phyloP scores from a whole-genome alignment of 2,113 vertebrate species.

The Ancistrus triradiatus region DNA sequence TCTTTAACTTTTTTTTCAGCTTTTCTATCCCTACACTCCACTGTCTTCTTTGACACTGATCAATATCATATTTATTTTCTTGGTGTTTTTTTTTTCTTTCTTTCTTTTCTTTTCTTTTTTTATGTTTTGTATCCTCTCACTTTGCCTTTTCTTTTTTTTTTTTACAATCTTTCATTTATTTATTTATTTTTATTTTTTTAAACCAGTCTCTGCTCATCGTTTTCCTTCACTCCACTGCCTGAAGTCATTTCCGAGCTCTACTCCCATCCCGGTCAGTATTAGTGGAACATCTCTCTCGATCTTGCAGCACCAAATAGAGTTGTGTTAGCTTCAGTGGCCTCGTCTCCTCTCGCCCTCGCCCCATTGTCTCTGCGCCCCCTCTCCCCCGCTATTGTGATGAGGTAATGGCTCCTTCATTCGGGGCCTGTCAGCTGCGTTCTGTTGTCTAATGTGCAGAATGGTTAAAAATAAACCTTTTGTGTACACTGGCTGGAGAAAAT shows the following conservation, averaged over 20 bases:
- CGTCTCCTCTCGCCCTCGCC: constrained; percentile 32
- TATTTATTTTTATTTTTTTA: background rate
- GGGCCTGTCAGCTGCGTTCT: constrained; percentile 48
- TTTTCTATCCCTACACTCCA: no score
- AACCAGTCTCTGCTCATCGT: background rate
- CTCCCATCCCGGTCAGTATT: constrained; percentile 14
- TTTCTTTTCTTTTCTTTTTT: background rate
- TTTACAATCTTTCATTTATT: background rate
- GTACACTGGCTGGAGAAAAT: constrained; percentile 33
- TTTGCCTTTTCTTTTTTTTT: background rate
- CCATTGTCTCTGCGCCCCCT: constrained; percentile 34
- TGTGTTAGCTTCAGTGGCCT: constrained; percentile 34
- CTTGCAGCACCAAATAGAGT: constrained; percentile 35
- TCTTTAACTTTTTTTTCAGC: no score
- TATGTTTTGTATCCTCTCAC: no score
- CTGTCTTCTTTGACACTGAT: no score
- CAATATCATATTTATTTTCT: no score
- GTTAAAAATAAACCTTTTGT: constrained; percentile 57
- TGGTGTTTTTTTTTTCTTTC: background rate
- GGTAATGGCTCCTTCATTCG: constrained; percentile 47
- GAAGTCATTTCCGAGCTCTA: constrained; percentile 18
- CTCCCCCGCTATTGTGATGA: constrained; percentile 42
- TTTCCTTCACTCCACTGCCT: constrained; percentile 17
- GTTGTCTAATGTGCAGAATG: constrained; percentile 46
- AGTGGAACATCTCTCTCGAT: constrained; percentile 34